Evolutionary conservation across 2,888 invertebrate genomes (phyloP).

Genomic region (Himalopsyche anomala): DNA sequence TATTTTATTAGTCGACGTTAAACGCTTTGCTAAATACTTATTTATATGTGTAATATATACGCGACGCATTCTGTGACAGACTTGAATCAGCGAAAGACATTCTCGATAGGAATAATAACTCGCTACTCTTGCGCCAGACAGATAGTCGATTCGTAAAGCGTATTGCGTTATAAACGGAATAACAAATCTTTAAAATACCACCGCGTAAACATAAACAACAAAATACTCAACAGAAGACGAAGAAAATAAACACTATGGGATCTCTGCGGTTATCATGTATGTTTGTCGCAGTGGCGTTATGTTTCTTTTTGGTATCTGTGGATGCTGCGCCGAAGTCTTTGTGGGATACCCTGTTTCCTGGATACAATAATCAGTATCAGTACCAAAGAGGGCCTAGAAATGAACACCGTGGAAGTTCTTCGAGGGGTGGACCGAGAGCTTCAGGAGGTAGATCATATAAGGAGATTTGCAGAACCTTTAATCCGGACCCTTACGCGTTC

Average conservation of each 20-base stretch:
- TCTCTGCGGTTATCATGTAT: conserved; percentile 43
- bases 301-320: conserved; percentile 44
- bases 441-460: conserved; percentile 79
- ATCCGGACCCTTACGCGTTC: conserved; percentile 78
- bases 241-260: conserved; percentile 38
- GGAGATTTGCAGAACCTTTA: conserved; percentile 83
- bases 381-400: conserved; percentile 49
- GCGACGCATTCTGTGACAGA: conserved; percentile 5
- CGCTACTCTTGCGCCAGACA: conserved; percentile 22
- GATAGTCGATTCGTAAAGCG: neutral
- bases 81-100: conserved; percentile 8
- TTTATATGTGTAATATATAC: neutral
- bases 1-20: neutral
- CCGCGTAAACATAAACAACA: neutral
- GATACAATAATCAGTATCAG: conserved; percentile 66
- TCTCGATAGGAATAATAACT: conserved; percentile 6
- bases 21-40: conserved; percentile 24
- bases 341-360: conserved; percentile 75
- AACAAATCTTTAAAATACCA: neutral
- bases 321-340: conserved; percentile 70
- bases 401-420: conserved; percentile 70
- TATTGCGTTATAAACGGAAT: conserved; percentile 2
- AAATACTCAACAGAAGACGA: neutral
- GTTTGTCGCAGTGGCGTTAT: conserved; percentile 46
- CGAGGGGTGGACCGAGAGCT: conserved; percentile 68